Evolutionary conservation across 2,797 vertebrate species (phyloP).

Genomic region (Sitta carolinensis): DNA sequence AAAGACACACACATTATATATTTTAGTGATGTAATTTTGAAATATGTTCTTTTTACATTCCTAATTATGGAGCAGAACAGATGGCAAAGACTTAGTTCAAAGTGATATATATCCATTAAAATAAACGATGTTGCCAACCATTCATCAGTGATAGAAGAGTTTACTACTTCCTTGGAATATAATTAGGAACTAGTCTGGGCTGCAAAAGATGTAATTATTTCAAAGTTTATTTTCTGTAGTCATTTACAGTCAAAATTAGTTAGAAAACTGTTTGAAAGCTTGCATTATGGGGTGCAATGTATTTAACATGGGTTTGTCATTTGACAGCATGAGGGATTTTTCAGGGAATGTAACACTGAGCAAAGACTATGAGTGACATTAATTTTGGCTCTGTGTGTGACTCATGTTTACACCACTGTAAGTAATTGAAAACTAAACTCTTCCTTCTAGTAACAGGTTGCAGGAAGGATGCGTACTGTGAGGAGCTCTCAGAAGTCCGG

Average conservation of each 20-base stretch:
- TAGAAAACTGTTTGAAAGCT: neutral
- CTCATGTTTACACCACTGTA: neutral
- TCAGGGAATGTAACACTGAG: neutral
- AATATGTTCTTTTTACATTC: conserved; percentile 64
- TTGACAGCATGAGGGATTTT: neutral
- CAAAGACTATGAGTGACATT: neutral
- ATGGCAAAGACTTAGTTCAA: conserved; percentile 67
- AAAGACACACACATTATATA: conserved; percentile 34
- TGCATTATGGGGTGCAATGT: neutral
- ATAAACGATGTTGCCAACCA: conserved; percentile 53
- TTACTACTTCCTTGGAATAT: conserved; percentile 35
- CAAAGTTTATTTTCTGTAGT: conserved; percentile 43
- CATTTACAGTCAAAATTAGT: conserved; percentile 2
- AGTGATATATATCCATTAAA: conserved; percentile 67
- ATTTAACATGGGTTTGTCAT: neutral
- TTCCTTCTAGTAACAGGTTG: neutral
- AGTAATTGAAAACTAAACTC: neutral
- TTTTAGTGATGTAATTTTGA: conserved; percentile 58
- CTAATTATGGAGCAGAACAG: conserved; percentile 66
- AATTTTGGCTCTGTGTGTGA: neutral
- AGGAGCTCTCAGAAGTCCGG: neutral
- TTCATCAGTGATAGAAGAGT: conserved; percentile 36
- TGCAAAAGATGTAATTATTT: conserved; percentile 10
- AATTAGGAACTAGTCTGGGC: conserved; percentile 8
- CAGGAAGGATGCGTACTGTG: neutral